phyloP scores from a whole-genome alignment of 2,888 invertebrate genomes.

The Cantharis flavilabris region DNA sequence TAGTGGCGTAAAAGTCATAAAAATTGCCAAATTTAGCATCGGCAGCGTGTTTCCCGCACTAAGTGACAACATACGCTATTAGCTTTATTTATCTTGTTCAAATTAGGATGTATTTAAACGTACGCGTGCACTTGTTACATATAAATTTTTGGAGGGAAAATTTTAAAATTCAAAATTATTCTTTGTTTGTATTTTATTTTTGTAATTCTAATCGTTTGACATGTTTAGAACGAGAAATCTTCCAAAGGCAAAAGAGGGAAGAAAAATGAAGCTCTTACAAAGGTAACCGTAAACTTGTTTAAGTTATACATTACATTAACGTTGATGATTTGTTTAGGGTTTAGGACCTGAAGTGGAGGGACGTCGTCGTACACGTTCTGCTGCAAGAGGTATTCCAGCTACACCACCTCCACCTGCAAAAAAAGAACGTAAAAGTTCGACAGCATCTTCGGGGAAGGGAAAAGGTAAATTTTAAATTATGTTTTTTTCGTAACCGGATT shows the following conservation, averaged over 20 bases:
- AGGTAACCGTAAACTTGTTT: conserved; percentile 47
- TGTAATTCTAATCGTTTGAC: conserved; percentile 14
- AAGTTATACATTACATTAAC: not conserved
- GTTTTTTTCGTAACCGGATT: not conserved
- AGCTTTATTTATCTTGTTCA: conserved; percentile 18
- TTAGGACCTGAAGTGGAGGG: conserved; percentile 61
- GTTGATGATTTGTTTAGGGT: conserved; percentile 47
- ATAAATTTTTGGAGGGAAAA: conserved; percentile 55
- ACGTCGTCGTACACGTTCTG: conserved; percentile 61
- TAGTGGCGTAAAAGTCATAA: conserved; percentile 12
- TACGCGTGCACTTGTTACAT: conserved; percentile 36
- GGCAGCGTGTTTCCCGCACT: conserved; percentile 17
- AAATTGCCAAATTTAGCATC: conserved; percentile 20
- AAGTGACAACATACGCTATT: conserved; percentile 31
- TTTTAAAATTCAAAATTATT: conserved; percentile 32
- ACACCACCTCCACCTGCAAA: conserved; percentile 60
- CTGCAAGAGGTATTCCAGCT: conserved; percentile 59
- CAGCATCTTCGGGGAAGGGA: conserved; percentile 43
- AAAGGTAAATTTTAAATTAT: conserved; percentile 40
- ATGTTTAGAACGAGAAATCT: conserved; percentile 53
- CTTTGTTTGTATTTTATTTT: conserved; percentile 3
- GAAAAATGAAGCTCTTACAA: conserved; percentile 58
- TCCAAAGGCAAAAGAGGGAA: conserved; percentile 56
- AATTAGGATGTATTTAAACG: conserved; percentile 22
- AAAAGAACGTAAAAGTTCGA: conserved; percentile 53